Conservation (phyloP, 37 sponge, comb jelly and placozoan genomes). For the Aplysina aerophoba region DNA sequence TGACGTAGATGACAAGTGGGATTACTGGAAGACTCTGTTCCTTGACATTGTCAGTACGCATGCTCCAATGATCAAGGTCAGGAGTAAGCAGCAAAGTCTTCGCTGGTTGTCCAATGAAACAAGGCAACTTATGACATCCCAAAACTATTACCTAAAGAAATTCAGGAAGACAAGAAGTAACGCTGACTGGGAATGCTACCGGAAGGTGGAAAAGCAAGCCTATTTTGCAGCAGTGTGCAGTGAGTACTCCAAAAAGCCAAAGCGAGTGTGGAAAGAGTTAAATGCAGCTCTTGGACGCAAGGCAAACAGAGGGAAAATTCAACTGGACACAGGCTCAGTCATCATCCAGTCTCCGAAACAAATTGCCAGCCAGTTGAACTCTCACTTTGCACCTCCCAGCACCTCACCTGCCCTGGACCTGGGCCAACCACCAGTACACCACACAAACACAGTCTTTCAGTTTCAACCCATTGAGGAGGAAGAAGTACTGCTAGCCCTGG, state of each 20-base stretch:
- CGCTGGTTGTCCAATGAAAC: slow-evolving; percentile 7
- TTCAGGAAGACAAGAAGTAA: background rate
- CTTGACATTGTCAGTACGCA: background rate
- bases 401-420: slow-evolving; percentile 3
- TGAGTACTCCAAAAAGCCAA: background rate
- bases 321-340: slow-evolving; percentile 16
- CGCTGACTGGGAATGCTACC: slow-evolving; percentile 3
- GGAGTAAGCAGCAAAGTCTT: background rate
- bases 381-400: background rate
- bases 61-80: background rate
- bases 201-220: background rate
- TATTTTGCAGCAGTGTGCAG: background rate
- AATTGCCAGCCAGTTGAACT: background rate
- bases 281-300: background rate
- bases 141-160: background rate
- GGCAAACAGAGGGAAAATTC: background rate
- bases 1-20: slow-evolving; percentile 6
- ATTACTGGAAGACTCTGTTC: background rate
- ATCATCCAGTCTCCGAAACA: background rate
- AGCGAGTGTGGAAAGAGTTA: background rate
- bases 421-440: background rate
- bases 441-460: background rate
- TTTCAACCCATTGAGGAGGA: background rate
- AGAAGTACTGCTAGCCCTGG: slow-evolving; percentile 6
- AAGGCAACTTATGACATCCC: background rate